Evolutionary conservation across 2,888 invertebrate genomes (phyloP).

Genomic region (Nomada flava): DNA sequence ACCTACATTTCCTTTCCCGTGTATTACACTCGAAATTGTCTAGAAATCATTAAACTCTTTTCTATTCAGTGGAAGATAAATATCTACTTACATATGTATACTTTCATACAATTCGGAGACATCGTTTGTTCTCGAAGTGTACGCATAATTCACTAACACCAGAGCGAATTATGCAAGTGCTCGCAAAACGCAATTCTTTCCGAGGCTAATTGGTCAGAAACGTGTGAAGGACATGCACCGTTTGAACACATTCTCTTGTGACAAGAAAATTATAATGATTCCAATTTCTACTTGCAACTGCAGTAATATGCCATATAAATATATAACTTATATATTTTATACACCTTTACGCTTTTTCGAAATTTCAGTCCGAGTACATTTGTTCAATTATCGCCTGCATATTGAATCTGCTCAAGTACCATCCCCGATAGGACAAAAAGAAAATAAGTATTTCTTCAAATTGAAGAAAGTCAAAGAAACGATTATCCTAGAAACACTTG

Average conservation of each 20-base stretch:
- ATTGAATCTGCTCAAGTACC: constrained; percentile 18
- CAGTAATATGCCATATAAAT: constrained; percentile 3
- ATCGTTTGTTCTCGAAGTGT: constrained; percentile 20
- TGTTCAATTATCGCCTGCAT: background rate
- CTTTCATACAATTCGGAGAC: constrained; percentile 42
- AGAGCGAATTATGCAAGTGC: constrained; percentile 32
- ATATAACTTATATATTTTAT: constrained; percentile 29
- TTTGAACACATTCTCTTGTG: constrained; percentile 43
- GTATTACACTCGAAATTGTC: constrained; percentile 21
- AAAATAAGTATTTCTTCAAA: background rate
- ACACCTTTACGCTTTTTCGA: constrained; percentile 7
- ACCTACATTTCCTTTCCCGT: constrained; percentile 19
- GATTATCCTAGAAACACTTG: background rate
- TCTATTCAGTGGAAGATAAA: constrained; percentile 32
- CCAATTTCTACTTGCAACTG: constrained; percentile 10
- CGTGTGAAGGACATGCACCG: constrained; percentile 20
- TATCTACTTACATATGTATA: constrained; percentile 34
- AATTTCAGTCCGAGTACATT: background rate
- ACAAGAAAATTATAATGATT: constrained; percentile 28
- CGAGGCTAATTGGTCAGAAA: constrained; percentile 20
- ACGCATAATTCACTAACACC: constrained; percentile 12
- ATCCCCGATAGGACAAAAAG: background rate
- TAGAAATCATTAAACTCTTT: constrained; percentile 15
- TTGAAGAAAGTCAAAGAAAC: background rate
- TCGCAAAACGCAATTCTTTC: constrained; percentile 15